Percentiles rank a stretch among this genome's conserved stretches.
Evolutionary conservation across 2,888 invertebrate genomes (phyloP).

Genomic region (Drosophila maculinotata): DNA sequence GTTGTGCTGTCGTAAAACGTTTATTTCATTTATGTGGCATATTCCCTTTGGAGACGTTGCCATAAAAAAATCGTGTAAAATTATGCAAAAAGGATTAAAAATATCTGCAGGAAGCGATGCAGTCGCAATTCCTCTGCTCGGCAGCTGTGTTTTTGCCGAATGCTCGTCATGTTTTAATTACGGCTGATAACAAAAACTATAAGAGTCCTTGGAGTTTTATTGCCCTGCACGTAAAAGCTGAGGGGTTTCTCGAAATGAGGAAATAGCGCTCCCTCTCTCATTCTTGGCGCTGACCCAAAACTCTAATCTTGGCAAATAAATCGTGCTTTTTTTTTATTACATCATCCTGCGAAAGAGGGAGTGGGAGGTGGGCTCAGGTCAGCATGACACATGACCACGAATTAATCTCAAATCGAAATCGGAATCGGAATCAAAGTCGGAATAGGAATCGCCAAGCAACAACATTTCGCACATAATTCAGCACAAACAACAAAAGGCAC

Average conservation of each 20-base stretch:
- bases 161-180: slow-evolving; percentile 68
- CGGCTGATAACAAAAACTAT: slow-evolving; percentile 65
- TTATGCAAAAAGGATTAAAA: slow-evolving; percentile 79
- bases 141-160: slow-evolving; percentile 62
- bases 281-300: slow-evolving; percentile 9
- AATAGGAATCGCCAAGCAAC: slow-evolving; percentile 53
- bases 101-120: slow-evolving; percentile 55
- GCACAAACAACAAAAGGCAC: slow-evolving; percentile 53
- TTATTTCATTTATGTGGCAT: slow-evolving; percentile 78
- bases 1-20: slow-evolving; percentile 71
- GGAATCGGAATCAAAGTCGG: slow-evolving; percentile 65
- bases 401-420: slow-evolving; percentile 69
- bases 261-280: background rate
- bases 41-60: slow-evolving; percentile 72
- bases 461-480: slow-evolving; percentile 70
- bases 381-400: slow-evolving; percentile 54
- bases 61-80: slow-evolving; percentile 72
- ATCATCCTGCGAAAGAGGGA: slow-evolving; percentile 19
- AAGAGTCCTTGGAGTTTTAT: slow-evolving; percentile 56
- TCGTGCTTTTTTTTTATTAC: slow-evolving; percentile 30
- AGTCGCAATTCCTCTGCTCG: background rate
- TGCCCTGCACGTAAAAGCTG: slow-evolving; percentile 40
- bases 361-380: slow-evolving; percentile 17
- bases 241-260: slow-evolving; percentile 18
- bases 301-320: slow-evolving; percentile 55